phyloP scores from a whole-genome alignment of 2,888 invertebrate genomes.

The Lucinisca nassula region DNA sequence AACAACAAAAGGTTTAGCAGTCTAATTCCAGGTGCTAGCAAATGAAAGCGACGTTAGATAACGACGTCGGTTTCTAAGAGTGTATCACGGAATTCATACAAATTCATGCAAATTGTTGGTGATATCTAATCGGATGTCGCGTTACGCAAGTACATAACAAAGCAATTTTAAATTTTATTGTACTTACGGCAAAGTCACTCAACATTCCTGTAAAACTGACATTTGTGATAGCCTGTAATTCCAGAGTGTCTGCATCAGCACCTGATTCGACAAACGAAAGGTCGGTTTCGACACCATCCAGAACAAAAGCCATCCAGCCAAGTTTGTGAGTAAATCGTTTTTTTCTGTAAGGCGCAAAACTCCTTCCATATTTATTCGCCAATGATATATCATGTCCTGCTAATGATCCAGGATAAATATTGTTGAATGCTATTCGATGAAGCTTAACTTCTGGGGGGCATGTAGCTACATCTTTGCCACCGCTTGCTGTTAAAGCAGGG shows the following conservation, averaged over 20 bases:
- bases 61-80: no score
- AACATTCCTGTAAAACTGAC: conserved; percentile 77
- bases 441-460: conserved; percentile 74
- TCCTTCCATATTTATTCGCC: conserved; percentile 75
- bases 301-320: conserved; percentile 81
- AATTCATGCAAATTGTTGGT: no score
- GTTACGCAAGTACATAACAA: no score
- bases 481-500: no score
- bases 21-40: no score
- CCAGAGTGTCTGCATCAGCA: conserved; percentile 61
- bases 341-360: conserved; percentile 42
- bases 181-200: conserved; percentile 76
- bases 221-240: conserved; percentile 80
- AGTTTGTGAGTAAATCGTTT: conserved; percentile 80
- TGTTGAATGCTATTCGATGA: conserved; percentile 81
- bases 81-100: no score
- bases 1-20: no score
- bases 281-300: conserved; percentile 64
- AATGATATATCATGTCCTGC: conserved; percentile 71
- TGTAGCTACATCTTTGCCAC: conserved; percentile 26
- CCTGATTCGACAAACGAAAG: no score
- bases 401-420: conserved; percentile 73
- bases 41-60: no score
- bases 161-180: no score
- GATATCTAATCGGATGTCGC: no score